Evolutionary conservation across 1,140 invertebrate species (phyloP).

Genomic region (Drosophila nebulosa): DNA sequence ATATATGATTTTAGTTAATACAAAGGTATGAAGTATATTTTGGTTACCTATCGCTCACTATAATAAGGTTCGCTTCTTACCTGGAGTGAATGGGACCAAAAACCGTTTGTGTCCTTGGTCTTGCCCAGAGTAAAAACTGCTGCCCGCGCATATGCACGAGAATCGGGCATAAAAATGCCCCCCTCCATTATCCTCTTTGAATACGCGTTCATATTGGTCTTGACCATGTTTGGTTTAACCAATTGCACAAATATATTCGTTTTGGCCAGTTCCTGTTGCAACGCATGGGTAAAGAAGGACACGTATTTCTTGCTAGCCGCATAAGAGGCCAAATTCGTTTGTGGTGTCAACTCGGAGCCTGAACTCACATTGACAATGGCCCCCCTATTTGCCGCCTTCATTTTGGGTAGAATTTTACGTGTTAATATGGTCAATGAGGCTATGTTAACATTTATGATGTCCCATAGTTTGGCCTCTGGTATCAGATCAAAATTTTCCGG

Average conservation of each 20-base stretch:
- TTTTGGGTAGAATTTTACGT: slow-evolving; percentile 88
- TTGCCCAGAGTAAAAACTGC: slow-evolving; percentile 91
- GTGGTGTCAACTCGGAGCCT: slow-evolving; percentile 90
- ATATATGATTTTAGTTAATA: neutral
- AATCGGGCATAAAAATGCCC: slow-evolving; percentile 89
- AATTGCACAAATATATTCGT: slow-evolving; percentile 91
- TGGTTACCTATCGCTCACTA: too few species aligned
- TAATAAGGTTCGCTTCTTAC: slow-evolving; percentile 66
- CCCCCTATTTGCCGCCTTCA: slow-evolving; percentile 88
- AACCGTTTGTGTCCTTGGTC: slow-evolving; percentile 89
- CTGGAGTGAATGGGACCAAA: slow-evolving; percentile 94
- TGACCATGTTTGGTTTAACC: slow-evolving; percentile 91
- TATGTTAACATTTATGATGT: slow-evolving; percentile 93
- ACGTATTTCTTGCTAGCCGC: slow-evolving; percentile 84
- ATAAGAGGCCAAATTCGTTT: slow-evolving; percentile 94
- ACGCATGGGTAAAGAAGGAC: slow-evolving; percentile 80
- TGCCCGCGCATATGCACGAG: slow-evolving; percentile 87
- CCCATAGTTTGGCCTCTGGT: slow-evolving; percentile 88
- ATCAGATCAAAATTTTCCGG: slow-evolving; percentile 85
- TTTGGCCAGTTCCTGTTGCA: slow-evolving; percentile 89
- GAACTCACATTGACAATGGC: slow-evolving; percentile 94
- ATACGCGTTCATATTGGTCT: slow-evolving; percentile 94
- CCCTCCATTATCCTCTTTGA: slow-evolving; percentile 87
- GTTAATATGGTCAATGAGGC: slow-evolving; percentile 93
- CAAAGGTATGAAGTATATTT: too few species aligned